These are phyloP conservation scores for Oenanthe melanoleuca DNA, from an alignment of 2,113 vertebrate species.

Conservation along the genomic window DNA sequence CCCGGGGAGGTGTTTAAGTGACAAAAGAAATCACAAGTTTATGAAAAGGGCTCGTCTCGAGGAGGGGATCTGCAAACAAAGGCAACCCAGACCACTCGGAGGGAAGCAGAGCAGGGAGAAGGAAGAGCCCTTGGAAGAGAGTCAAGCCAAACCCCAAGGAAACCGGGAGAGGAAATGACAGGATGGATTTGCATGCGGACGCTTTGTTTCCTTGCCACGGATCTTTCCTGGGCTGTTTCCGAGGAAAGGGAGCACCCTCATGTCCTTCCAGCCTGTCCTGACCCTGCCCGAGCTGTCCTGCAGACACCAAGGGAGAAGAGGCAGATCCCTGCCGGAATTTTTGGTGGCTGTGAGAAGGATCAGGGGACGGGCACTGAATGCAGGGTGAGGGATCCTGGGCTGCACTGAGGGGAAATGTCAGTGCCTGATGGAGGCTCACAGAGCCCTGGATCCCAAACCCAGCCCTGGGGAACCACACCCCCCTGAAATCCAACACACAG, in stretches of 20 bases:
- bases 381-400: neutral
- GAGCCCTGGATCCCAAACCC: neutral
- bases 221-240: neutral
- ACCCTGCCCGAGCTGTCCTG: neutral
- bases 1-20: slow-evolving; percentile 15
- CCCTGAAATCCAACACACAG: fast-evolving
- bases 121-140: slow-evolving; percentile 27
- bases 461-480: neutral
- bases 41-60: neutral
- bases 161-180: neutral
- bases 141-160: slow-evolving; percentile 25
- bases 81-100: neutral
- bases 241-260: neutral
- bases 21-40: slow-evolving; percentile 39
- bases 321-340: neutral
- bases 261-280: neutral
- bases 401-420: neutral
- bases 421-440: neutral
- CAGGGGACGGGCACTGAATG: fast-evolving
- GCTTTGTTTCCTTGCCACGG: neutral
- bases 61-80: slow-evolving; percentile 16
- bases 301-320: neutral
- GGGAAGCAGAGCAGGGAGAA: neutral
- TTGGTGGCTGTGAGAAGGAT: neutral
- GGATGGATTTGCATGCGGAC: neutral